Base-by-base conservation (phyloP, 2,797 vertebrate species). In the Pygocentrus nattereri region DNA sequence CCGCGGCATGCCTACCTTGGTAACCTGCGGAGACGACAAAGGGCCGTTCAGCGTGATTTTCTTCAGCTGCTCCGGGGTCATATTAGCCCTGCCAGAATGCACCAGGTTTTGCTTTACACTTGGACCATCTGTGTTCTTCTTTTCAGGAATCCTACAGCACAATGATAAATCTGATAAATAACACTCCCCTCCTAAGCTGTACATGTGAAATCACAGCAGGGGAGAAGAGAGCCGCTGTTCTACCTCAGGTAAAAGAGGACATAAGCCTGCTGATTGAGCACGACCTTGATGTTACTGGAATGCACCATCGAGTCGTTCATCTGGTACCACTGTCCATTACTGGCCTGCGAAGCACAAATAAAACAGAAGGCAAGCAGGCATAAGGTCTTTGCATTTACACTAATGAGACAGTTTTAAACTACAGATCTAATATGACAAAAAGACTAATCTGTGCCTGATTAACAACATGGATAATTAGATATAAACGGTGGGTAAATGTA, bases 231-330 rank as follows among this genome's bases (percentile, higher is more conserved):
- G 21, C 0, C 41, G 87, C 87, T 84, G 96, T 47, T 87, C 88
- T 88, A 98, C 97, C 97, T 95, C 89, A 98, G 88, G 79, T 99
- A 99, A 92, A 99, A 99, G 49, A 99, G 96, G 78, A 99, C 90
- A 0, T 99, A 99, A 23, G 98, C 98, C 92, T 99, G 97, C 92
- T 99, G 98, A 92, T 97, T 98, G 86, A 99, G 94, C 19, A 98
- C 98, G 75, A 97, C 98, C 90, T 99, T 98, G 93, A 98, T 96
- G 87, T 96, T 99, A 92, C 97, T 99, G 52, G 93, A 92, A 71
- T 97, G 96, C 76, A 98, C 98, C 89, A 96, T 90, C 0, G 96
- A 96, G 87, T 99, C 97, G 0, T 99, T 99, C 98, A 98, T 99
- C 87, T 99, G 97, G 88, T 98, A 99, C 97, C 97, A 98, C 88